Evolutionary conservation across 2,888 invertebrate genomes (phyloP).

Genomic region (Anthophora plumipes): DNA sequence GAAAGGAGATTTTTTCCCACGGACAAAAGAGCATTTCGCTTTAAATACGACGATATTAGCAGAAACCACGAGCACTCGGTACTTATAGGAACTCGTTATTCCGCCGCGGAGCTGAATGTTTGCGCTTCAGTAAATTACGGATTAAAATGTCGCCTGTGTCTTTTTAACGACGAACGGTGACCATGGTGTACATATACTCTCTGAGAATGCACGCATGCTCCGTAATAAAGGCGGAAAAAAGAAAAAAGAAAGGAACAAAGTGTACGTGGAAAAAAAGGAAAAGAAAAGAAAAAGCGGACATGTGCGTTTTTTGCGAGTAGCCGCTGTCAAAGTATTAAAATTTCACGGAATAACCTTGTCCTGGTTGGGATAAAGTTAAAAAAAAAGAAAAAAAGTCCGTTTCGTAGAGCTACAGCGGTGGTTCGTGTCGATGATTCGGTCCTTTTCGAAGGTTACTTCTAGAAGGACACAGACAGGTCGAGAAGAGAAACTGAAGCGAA

Average conservation of each 20-base stretch:
- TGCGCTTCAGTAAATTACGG: background rate
- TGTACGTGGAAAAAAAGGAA: background rate
- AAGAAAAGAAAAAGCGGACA: background rate
- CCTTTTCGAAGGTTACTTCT: background rate
- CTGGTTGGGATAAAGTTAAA: background rate
- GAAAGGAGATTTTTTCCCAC: conserved; percentile 17
- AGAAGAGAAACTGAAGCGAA: background rate
- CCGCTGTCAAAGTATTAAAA: background rate
- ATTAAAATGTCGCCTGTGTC: conserved; percentile 19
- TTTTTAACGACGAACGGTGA: background rate
- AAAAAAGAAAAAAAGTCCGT: conserved; percentile 9
- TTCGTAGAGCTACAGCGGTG: background rate
- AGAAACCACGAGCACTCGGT: background rate
- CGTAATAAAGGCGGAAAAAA: background rate
- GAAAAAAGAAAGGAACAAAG: background rate
- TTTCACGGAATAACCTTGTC: background rate
- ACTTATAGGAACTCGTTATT: background rate
- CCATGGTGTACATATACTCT: background rate
- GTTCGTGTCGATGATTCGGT: background rate
- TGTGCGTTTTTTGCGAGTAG: background rate
- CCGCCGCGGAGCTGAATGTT: background rate
- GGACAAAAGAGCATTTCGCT: conserved; percentile 23
- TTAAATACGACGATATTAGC: background rate
- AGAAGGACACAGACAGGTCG: background rate
- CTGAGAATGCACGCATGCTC: background rate